Conservation (phyloP, 2,113 vertebrate species). For the Pygathrix nemaeus region DNA sequence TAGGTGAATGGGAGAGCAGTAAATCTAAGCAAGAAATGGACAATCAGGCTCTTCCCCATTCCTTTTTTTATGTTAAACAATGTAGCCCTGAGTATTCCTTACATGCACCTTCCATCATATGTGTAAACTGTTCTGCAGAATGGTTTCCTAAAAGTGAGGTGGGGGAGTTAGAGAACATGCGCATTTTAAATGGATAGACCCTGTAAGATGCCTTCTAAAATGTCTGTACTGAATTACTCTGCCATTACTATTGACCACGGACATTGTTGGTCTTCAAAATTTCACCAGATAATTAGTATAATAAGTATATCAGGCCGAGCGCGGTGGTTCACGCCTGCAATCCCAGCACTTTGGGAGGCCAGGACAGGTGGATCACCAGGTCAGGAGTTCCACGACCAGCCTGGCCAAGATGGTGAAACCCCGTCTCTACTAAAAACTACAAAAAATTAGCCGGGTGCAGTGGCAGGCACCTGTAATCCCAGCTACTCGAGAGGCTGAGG, state of each 20-base stretch:
- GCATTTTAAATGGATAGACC: not conserved
- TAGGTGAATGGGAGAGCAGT: not conserved
- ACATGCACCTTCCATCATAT: not conserved
- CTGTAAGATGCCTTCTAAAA: slow-evolving; percentile 23
- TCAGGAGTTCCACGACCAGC: too few relatives aligned
- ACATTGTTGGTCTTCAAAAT: not conserved
- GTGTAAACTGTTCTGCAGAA: not conserved
- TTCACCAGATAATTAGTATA: not conserved
- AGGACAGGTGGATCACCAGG: too few relatives aligned
- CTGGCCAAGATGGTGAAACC: too few relatives aligned
- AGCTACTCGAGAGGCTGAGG: too few relatives aligned
- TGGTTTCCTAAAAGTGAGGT: not conserved
- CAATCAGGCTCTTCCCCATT: not conserved
- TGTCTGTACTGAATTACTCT: not conserved
- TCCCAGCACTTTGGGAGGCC: too few relatives aligned
- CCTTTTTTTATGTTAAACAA: not conserved
- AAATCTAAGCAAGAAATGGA: not conserved
- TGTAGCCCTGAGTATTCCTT: not conserved
- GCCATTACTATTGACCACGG: not conserved
- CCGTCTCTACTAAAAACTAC: too few relatives aligned
- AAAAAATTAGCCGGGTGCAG: too few relatives aligned
- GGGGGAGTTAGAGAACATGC: not conserved
- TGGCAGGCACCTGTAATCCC: too few relatives aligned
- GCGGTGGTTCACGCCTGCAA: too few relatives aligned
- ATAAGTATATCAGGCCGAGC: not conserved